These are phyloP conservation scores for Prenolepis imparis DNA, from an alignment of 2,888 invertebrate genomes.

Conservation along the genomic window DNA sequence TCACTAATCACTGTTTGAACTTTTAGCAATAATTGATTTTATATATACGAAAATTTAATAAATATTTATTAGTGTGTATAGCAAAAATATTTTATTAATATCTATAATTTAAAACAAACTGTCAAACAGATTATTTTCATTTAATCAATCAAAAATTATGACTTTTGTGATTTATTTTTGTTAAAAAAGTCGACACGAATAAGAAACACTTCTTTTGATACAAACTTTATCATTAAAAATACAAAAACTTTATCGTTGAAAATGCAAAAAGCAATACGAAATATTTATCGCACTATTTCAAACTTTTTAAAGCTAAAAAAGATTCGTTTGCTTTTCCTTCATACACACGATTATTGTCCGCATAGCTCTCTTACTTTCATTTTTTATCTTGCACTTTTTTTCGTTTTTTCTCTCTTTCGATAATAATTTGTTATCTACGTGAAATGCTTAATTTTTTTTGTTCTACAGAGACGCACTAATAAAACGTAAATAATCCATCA, in stretches of 20 bases:
- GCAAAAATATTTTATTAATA: neutral
- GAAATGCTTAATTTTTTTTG: conserved; percentile 3
- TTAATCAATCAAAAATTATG: neutral
- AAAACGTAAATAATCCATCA: neutral
- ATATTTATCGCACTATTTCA: neutral
- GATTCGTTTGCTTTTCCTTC: conserved; percentile 36
- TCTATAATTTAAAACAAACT: neutral
- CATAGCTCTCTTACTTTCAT: neutral
- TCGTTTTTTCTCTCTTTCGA: neutral
- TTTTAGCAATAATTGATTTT: neutral
- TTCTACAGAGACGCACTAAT: neutral
- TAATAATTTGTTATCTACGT: neutral
- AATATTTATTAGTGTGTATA: neutral
- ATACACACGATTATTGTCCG: conserved; percentile 59
- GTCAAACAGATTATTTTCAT: neutral
- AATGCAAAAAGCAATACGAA: neutral
- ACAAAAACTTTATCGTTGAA: neutral
- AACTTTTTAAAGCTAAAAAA: conserved; percentile 33
- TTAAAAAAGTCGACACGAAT: neutral
- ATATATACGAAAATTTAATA: neutral
- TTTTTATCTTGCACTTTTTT: neutral
- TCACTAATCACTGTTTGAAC: neutral
- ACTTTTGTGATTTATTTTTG: neutral
- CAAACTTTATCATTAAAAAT: neutral
- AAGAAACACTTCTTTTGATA: neutral